Conservation (phyloP, 1,140 invertebrate genomes). For the Trinorchestia longiramus region DNA sequence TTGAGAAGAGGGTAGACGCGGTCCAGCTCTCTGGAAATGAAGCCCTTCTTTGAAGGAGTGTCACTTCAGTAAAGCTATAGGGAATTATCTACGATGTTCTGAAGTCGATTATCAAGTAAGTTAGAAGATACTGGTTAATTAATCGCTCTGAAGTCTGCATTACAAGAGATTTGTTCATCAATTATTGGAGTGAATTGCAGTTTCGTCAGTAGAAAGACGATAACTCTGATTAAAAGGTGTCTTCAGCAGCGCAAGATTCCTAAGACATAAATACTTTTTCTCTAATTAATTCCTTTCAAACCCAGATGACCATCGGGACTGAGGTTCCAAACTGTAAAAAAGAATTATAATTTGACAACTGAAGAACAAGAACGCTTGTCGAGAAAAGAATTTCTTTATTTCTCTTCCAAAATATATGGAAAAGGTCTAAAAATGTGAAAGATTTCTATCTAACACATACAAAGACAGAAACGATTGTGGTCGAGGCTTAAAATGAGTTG, state of each 20-base stretch:
- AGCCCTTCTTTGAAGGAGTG: not conserved
- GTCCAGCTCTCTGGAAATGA: not conserved
- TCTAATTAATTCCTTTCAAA: not conserved
- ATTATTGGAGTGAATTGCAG: not conserved
- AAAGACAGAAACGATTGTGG: not conserved
- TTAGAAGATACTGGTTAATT: not conserved
- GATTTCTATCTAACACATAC: not conserved
- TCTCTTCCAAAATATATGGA: not conserved
- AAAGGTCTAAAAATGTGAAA: not conserved
- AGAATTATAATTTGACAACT: not conserved
- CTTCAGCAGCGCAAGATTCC: not conserved
- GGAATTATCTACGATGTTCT: not conserved
- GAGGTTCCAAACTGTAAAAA: not conserved
- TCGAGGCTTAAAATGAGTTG: not conserved
- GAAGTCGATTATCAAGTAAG: not conserved
- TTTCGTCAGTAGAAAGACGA: not conserved
- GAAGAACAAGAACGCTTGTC: not conserved
- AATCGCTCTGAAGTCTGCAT: not conserved
- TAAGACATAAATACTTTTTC: not conserved
- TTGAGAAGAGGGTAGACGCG: too few relatives aligned
- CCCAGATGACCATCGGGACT: not conserved
- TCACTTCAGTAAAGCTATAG: not conserved
- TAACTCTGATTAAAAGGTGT: not conserved
- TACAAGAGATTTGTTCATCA: not conserved
- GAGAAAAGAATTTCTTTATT: not conserved